Conservation (phyloP, 2,797 vertebrate species). For the Manis javanica region DNA sequence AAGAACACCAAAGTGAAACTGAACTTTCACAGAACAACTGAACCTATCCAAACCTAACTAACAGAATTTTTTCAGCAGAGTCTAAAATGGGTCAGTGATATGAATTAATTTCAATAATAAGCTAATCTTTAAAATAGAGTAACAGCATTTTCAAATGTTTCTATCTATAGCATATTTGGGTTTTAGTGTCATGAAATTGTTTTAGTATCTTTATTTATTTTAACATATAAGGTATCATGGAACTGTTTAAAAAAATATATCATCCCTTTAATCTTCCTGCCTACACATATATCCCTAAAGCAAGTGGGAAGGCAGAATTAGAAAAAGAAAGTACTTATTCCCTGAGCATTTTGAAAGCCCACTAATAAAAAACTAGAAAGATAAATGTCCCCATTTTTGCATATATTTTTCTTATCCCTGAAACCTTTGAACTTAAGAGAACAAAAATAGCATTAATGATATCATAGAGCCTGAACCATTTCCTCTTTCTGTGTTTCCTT, state of each 20-base stretch:
- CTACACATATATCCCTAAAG: not conserved
- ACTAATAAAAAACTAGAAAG: constrained; percentile 47
- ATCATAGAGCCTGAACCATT: constrained; percentile 83
- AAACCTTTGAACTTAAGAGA: constrained; percentile 85
- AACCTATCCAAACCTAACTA: constrained; percentile 5
- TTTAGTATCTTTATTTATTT: constrained; percentile 39
- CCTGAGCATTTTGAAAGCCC: not conserved
- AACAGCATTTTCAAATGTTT: constrained; percentile 13
- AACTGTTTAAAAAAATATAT: not conserved
- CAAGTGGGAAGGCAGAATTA: not conserved
- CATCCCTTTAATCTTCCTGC: constrained; percentile 31
- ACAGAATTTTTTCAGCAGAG: not conserved
- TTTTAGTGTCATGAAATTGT: constrained; percentile 35
- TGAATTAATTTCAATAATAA: constrained; percentile 46
- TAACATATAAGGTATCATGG: not conserved
- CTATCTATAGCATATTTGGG: not conserved
- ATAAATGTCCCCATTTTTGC: constrained; percentile 63
- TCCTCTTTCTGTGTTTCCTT: constrained; percentile 87
- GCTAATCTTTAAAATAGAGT: constrained; percentile 14
- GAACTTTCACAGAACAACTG: not conserved
- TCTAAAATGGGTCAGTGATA: constrained; percentile 13
- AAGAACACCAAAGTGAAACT: constrained; percentile 34
- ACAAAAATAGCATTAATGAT: constrained; percentile 89
- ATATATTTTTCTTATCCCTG: constrained; percentile 85
- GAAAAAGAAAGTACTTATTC: constrained; percentile 10